Base-by-base conservation (phyloP, 2,888 invertebrate genomes). In the Parochlus steinenii region DNA sequence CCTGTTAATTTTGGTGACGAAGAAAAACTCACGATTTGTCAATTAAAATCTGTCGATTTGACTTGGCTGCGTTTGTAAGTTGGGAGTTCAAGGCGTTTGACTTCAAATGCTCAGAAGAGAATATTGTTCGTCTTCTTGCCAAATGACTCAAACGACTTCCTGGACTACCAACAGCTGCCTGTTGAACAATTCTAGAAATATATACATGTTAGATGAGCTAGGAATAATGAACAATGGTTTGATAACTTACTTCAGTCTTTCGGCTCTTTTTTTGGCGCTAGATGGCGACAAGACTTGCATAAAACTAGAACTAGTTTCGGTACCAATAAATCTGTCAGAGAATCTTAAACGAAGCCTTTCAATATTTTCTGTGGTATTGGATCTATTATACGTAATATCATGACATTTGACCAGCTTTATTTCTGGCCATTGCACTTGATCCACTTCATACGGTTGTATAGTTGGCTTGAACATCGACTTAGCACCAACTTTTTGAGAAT, bases 61-160 rank as follows among this genome's bases (percentile, higher is more conserved):
- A n/a, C 15, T 63, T 54, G 2, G 61, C 54, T 32, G 59, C 60
- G 40, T 64, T 63, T n/a, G 53, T 54, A 31, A 64, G 58, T 3
- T 64, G 64, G 26, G 62, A 61, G 19, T 41, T 48, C 14, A 26
- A n/a, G 3, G 54, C 54, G 12, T 54, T 51, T 2, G 53, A 61
- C 45, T 69, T 66, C 40, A 74, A 51, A 52, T 67, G 70, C 0
- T 76, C 75, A 29, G 74, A 79, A 37, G 78, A 79, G 54, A 83
- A 83, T 2, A 77, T 72, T 45, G 75, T 74, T 33, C 80, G 63
- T 6, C 83, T 63, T 37, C 73, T 69, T 2, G 82, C 81, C 46
- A 83, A 59, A 49, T 83, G 81, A 39, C 78, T 82, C 12, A 83
- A 55, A 5, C 82, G 64, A 40, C 77, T 69, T 0, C 81, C 81